A percentile compares a stretch with the other conserved stretches of the same genome.
Conservation (phyloP, 2,113 vertebrate species). For the human region GRCh38 chr2:139847001-139847500, state of each 20-base stretch:
- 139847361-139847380: conserved; percentile 82
- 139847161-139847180: conserved; percentile 64
- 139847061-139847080: background rate
- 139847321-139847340: conserved; percentile 80
- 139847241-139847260: conserved; percentile 63
- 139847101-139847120: background rate
- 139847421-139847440: conserved; percentile 74
- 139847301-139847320: conserved; percentile 81
- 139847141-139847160: conserved; percentile 36
- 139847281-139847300: conserved; percentile 81
- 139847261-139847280: conserved; percentile 71
- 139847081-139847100: background rate
- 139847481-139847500: conserved; percentile 81
- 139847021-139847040: conserved; percentile 15
- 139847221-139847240: conserved; percentile 73
- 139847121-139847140: background rate
- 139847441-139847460: conserved; percentile 78
- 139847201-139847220: conserved; percentile 61
- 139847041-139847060: background rate
- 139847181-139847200: conserved; percentile 60
- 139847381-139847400: conserved; percentile 80
- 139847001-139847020: background rate
- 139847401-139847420: conserved; percentile 73
- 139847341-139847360: conserved; percentile 79
- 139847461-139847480: conserved; percentile 64